Evolutionary conservation across 2,113 vertebrate species (phyloP).

Genomic region (Mus spicilegus): DNA sequence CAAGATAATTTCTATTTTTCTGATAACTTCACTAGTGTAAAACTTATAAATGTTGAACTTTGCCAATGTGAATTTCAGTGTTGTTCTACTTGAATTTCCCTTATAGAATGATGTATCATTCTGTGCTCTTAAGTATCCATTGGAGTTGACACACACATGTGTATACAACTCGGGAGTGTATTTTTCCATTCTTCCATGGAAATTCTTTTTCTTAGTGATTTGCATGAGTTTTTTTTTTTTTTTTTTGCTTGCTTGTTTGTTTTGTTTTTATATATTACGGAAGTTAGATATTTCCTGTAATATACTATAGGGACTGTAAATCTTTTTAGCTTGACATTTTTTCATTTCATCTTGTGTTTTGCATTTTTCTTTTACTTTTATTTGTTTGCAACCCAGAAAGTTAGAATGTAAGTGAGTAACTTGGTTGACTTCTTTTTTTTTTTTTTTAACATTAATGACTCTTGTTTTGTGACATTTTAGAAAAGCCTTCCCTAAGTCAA

Average conservation of each 20-base stretch:
- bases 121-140: background rate
- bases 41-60: background rate
- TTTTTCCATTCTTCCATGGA: background rate
- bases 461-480: constrained; percentile 33
- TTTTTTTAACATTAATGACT: background rate
- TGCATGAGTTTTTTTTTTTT: constrained; percentile 21
- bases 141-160: background rate
- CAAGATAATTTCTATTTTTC: background rate
- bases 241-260: too few relatives aligned
- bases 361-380: background rate
- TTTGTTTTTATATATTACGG: constrained; percentile 44
- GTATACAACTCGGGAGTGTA: background rate
- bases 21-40: background rate
- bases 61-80: background rate
- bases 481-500: background rate
- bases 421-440: constrained; percentile 39
- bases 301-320: background rate
- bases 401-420: constrained; percentile 30
- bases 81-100: background rate
- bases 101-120: background rate
- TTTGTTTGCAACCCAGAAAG: background rate
- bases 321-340: constrained; percentile 37
- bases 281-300: background rate
- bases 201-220: constrained; percentile 15
- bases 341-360: constrained; percentile 37